Base-by-base conservation (phyloP, 2,888 invertebrate species). In the Drosophila austrosaltans region DNA sequence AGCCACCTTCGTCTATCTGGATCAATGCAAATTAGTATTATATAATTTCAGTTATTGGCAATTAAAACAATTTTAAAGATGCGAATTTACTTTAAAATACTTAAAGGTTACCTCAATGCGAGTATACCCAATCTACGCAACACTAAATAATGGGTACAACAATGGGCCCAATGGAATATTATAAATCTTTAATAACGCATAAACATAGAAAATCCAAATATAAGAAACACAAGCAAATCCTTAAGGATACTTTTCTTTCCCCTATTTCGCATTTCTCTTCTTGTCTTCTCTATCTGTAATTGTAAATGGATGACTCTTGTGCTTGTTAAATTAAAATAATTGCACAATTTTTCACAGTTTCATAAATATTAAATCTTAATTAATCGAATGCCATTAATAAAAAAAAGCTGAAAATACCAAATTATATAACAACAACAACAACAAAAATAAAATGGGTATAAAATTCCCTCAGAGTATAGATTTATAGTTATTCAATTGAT, bases 281-380 rank as follows among this genome's bases (percentile, higher is more conserved):
- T 10, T 36, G 2, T 4, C 56, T 20, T 36, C 3, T 8, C 36
- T 36, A 8, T 36, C 36, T 36, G 4, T 8, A 36, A 36, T 8
- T 36, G 7, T 36, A 8, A 36, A 8, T 36, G 8, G 8, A 30
- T 30, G 30, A 30, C 30, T 57, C 70, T 30, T 44, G 20, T 8
- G 20, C 53, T 60, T 66, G 59, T 66, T 75, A 83, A 79, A 86
- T 81, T 77, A 75, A 77, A 73, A 81, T 77, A 75, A 86, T 76
- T 88, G 72, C 67, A 56, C 62, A 66, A 69, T 86, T 86, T 83
- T 79, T 73, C 77, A 84, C 79, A 76, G 74, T 72, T 79, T 77
- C 67, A 85, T 89, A 78, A 85, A 85, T 89, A 81, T 78, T 78
- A 62, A 72, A 89, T 83, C 79, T 89, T 78, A 81, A 85, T 85